phyloP scores from a whole-genome alignment of 2,888 invertebrate species.

The Epirrhoe alternata region DNA sequence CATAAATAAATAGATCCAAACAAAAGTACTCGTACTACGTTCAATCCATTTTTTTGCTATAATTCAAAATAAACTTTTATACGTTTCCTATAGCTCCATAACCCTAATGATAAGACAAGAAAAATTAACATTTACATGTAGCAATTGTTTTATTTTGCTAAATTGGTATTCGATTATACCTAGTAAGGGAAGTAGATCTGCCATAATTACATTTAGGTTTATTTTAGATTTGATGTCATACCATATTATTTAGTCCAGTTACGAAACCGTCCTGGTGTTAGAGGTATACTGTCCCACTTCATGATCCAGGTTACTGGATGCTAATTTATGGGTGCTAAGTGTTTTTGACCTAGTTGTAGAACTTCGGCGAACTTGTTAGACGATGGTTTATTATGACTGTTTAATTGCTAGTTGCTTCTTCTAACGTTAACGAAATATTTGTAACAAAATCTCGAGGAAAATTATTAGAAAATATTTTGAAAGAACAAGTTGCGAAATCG shows the following conservation, averaged over 20 bases:
- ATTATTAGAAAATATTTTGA: constrained; percentile 20
- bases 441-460: constrained; percentile 25
- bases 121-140: too few species aligned
- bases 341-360: constrained; percentile 28
- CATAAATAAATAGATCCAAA: background rate
- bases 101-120: too few species aligned
- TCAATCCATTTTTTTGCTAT: too few species aligned
- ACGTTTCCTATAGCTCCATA: too few species aligned
- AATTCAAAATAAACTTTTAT: too few species aligned
- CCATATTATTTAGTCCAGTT: constrained; percentile 18
- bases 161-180: too few species aligned
- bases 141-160: too few species aligned
- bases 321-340: constrained; percentile 32
- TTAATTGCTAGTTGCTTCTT: constrained; percentile 27
- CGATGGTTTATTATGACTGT: constrained; percentile 33
- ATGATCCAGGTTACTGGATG: constrained; percentile 32
- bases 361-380: constrained; percentile 31
- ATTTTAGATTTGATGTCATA: too few species aligned
- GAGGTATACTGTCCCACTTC: constrained; percentile 37
- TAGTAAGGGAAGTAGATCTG: too few species aligned
- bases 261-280: background rate
- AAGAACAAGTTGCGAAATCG: constrained; percentile 20
- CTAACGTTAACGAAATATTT: constrained; percentile 21
- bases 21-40: too few species aligned
- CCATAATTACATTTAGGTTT: too few species aligned